Evolutionary conservation across 2,113 vertebrate species (phyloP), one percentile per base, ranked within the genome.

Genomic region (Oenanthe melanoleuca): DNA sequence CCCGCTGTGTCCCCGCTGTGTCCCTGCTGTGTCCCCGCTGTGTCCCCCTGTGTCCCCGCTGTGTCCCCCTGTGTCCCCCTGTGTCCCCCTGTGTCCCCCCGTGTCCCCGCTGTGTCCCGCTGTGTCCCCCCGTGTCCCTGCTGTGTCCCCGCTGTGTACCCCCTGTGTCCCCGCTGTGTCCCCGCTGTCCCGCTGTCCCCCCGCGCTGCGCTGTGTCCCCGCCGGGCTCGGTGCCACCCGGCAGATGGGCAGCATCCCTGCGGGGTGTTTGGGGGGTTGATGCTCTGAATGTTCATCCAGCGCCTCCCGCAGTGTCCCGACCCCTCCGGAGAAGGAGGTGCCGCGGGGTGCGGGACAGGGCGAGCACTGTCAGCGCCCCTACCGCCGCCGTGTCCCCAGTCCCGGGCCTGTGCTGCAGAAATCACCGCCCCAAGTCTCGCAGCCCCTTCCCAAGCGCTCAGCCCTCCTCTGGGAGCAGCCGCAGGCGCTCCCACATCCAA

Each of bases 241-340:
- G 80, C 97, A 94, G 95, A 96, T 83, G 94, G 94, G 95, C 40
- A 12, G 50, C 50, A 52, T 16, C 50, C 16, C 50, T 12, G 71
- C 22, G 5, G 64, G 6, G 19, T 21, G 6, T 24, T 24, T 9
- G 34, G 55, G 29, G 29, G 61, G 65, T 80, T 50, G 65, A 4
- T 71, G 94, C 8, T 45, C 49, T 2, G 66, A 89, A 75, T 55
- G 59, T 52, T 47, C 6, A 45, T 75, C 22, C 80, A 70, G 89
- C 75, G 20, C 75, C 56, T 93, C 72, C 7, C 0, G 23, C 44
- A 1, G 64, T 7, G 50, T 21, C 55, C 40, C 0, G 3, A 11
- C 5, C 29, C 33, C 56, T 33, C 29, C 0, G 3, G 65, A 0
- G 12, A 53, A 49, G 81, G 24, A 44, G 26, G 10, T 56, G 34